A percentile compares a stretch with the other conserved stretches of the same genome.
phyloP scores from a whole-genome alignment of 2,113 vertebrate species.

The Melanotaenia duboulayi region DNA sequence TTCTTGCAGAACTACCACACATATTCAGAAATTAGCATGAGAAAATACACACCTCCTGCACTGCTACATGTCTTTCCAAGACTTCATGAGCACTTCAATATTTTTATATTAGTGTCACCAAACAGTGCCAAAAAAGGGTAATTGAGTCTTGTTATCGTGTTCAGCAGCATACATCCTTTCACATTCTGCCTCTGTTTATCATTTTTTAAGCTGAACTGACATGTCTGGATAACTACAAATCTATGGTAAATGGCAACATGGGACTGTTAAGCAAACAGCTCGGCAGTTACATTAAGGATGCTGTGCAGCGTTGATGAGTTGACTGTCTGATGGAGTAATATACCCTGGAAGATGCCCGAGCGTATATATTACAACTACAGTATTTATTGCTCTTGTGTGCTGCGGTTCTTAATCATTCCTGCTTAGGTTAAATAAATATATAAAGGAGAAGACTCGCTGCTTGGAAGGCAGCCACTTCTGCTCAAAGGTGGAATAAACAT shows the following conservation, averaged over 20 bases:
- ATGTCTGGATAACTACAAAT: constrained; percentile 3
- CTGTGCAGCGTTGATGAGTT: constrained; percentile 24
- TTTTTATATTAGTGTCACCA: too few relatives aligned
- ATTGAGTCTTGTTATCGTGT: background rate
- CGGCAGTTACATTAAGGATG: constrained; percentile 13
- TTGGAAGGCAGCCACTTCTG: constrained; percentile 23
- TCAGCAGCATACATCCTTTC: background rate
- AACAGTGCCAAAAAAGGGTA: too few relatives aligned
- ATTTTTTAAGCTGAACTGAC: background rate
- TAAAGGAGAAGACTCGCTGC: constrained; percentile 40
- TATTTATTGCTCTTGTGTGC: constrained; percentile 59
- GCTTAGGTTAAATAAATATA: constrained; percentile 47
- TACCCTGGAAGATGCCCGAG: constrained; percentile 55
- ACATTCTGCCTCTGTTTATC: background rate
- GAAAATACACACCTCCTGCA: too few relatives aligned
- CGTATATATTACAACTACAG: constrained; percentile 60
- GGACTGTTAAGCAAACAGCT: background rate
- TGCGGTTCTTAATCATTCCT: constrained; percentile 58
- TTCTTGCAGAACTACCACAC: too few relatives aligned
- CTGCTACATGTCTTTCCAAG: too few relatives aligned
- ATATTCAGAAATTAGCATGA: too few relatives aligned
- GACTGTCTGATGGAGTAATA: constrained; percentile 45
- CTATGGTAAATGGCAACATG: background rate
- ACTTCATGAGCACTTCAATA: too few relatives aligned
- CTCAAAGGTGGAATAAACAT: constrained; percentile 39